phyloP scores from a whole-genome alignment of 2,113 vertebrate species.

The Rhabdornis inornatus region DNA sequence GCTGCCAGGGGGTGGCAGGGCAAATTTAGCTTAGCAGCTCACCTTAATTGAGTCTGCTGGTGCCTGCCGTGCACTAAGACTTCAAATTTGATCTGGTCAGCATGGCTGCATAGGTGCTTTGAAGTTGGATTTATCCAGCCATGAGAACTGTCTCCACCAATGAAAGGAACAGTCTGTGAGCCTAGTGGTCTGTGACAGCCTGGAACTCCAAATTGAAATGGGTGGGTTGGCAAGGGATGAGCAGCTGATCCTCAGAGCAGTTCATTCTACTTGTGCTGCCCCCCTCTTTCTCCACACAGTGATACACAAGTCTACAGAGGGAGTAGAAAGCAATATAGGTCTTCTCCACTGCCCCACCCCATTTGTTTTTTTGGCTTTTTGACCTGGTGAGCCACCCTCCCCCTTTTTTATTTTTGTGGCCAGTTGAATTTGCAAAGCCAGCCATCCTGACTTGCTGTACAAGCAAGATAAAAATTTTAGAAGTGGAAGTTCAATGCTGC shows the following conservation, averaged over 20 bases:
- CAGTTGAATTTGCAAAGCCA: background rate
- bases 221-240: background rate
- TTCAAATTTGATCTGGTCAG: conserved; percentile 64
- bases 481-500: background rate
- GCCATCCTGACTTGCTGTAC: background rate
- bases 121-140: conserved; percentile 57
- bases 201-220: conserved; percentile 1
- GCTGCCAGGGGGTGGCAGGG: background rate
- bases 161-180: conserved; percentile 36
- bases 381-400: background rate
- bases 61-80: conserved; percentile 6
- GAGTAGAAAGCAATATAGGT: background rate
- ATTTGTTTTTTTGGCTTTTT: background rate
- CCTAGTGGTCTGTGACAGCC: conserved; percentile 51
- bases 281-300: background rate
- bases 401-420: background rate
- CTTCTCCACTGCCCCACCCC: background rate
- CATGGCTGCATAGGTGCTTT: conserved; percentile 50
- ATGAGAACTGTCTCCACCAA: conserved; percentile 58
- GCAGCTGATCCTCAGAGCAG: background rate
- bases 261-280: background rate
- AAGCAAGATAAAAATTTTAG: conserved; percentile 3
- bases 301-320: background rate
- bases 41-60: conserved; percentile 44
- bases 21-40: background rate